Percentiles rank a stretch among this genome's conserved stretches.
phyloP scores from a whole-genome alignment of 2,113 vertebrate genomes.

The Peromyscus leucopus region DNA sequence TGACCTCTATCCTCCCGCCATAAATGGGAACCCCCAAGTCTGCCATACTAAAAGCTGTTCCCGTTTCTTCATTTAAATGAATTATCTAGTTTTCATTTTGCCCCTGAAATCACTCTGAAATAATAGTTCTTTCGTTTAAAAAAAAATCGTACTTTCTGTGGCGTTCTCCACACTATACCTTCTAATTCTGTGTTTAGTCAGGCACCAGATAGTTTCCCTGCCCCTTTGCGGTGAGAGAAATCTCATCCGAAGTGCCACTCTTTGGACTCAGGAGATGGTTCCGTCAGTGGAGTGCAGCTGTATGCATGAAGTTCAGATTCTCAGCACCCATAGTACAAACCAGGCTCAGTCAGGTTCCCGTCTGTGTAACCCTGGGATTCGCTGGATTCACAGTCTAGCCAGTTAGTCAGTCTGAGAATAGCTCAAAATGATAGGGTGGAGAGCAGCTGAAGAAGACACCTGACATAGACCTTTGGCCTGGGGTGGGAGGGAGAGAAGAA shows the following conservation, averaged over 20 bases:
- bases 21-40: slow-evolving; percentile 8
- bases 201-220: not conserved
- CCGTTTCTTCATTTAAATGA: slow-evolving; percentile 5
- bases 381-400: not conserved
- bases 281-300: not conserved
- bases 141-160: not conserved
- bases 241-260: not conserved
- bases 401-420: too few species aligned
- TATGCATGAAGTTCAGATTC: not conserved
- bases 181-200: not conserved
- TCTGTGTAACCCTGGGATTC: not conserved
- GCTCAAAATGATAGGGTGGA: not conserved
- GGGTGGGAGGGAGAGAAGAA: not conserved
- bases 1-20: slow-evolving; percentile 51
- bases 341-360: not conserved
- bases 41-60: not conserved
- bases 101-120: not conserved
- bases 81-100: not conserved
- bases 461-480: not conserved
- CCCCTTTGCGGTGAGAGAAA: slow-evolving; percentile 48
- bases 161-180: not conserved
- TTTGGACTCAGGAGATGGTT: not conserved
- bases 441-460: not conserved
- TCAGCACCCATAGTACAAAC: not conserved
- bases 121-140: slow-evolving; percentile 10